These are phyloP conservation scores for Myzus persicae DNA, from an alignment of 1,140 invertebrate species.

Conservation along the genomic window DNA sequence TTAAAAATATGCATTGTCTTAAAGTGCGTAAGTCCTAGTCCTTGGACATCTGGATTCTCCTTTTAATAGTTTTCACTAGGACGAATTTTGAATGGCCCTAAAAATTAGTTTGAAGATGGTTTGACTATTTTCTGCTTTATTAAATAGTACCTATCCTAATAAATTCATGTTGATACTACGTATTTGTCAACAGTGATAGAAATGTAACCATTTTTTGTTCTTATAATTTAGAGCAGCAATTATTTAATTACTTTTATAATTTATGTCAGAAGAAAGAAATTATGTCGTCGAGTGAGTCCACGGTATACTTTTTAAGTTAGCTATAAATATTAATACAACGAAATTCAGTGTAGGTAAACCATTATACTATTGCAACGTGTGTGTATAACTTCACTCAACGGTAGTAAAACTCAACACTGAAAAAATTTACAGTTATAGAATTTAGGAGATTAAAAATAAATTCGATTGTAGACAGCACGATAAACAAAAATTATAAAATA, in stretches of 20 bases:
- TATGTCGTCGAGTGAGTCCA: not conserved
- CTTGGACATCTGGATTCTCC: no score
- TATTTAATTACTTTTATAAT: not conserved
- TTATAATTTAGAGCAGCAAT: not conserved
- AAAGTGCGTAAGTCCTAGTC: no score
- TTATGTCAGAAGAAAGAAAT: not conserved
- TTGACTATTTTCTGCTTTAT: not conserved
- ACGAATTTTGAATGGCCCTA: not conserved
- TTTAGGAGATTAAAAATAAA: conserved; percentile 11
- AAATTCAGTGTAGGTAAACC: not conserved
- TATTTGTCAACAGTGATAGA: not conserved
- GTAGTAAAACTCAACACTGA: not conserved
- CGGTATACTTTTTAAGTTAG: not conserved
- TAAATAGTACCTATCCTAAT: no score
- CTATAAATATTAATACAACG: not conserved
- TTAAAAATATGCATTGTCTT: no score
- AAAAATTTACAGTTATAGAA: not conserved
- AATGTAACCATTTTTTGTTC: not conserved
- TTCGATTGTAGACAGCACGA: not conserved
- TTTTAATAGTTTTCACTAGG: not conserved
- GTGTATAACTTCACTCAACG: not conserved
- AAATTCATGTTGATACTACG: no score
- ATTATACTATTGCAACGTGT: not conserved
- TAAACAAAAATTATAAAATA: not conserved
- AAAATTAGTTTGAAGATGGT: not conserved